phyloP scores from a whole-genome alignment of 2,888 invertebrate genomes.

The Nymphalis polychloros region DNA sequence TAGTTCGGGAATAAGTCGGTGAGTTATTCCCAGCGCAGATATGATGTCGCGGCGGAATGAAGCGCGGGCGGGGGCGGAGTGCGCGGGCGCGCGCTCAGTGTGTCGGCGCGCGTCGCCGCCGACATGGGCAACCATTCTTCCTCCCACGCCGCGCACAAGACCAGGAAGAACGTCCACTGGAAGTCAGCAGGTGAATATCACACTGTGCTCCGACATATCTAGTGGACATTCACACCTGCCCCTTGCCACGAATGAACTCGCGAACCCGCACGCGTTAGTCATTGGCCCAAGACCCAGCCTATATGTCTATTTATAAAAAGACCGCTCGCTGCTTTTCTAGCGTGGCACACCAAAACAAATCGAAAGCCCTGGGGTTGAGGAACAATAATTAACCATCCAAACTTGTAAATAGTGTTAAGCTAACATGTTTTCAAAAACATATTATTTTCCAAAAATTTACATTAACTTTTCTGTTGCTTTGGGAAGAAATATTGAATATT shows the following conservation, averaged over 20 bases:
- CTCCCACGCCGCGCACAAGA: constrained; percentile 76
- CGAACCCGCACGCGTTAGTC: constrained; percentile 36
- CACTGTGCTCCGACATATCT: constrained; percentile 37
- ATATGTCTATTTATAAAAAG: constrained; percentile 73
- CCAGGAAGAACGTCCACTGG: constrained; percentile 91
- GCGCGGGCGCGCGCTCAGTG: constrained; percentile 65
- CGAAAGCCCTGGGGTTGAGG: constrained; percentile 74
- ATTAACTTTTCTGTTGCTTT: too few species aligned
- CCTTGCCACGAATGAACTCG: constrained; percentile 31
- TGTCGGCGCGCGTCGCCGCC: constrained; percentile 78
- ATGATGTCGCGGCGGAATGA: constrained; percentile 45
- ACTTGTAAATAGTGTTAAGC: constrained; percentile 66
- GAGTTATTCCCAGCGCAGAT: constrained; percentile 71
- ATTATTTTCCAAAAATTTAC: too few species aligned
- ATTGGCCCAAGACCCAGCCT: constrained; percentile 53
- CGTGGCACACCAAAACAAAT: constrained; percentile 81
- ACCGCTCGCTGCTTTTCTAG: constrained; percentile 71
- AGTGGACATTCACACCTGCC: constrained; percentile 34
- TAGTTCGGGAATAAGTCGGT: constrained; percentile 60
- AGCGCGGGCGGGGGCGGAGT: constrained; percentile 50
- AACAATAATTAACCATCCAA: constrained; percentile 76
- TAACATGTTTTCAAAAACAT: not conserved
- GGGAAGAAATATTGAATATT: too few species aligned
- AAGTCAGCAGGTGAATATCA: constrained; percentile 88
- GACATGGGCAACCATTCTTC: constrained; percentile 80